Evolutionary conservation across 1,140 invertebrate species (phyloP).

Genomic region (Drosophila nigromelanica): DNA sequence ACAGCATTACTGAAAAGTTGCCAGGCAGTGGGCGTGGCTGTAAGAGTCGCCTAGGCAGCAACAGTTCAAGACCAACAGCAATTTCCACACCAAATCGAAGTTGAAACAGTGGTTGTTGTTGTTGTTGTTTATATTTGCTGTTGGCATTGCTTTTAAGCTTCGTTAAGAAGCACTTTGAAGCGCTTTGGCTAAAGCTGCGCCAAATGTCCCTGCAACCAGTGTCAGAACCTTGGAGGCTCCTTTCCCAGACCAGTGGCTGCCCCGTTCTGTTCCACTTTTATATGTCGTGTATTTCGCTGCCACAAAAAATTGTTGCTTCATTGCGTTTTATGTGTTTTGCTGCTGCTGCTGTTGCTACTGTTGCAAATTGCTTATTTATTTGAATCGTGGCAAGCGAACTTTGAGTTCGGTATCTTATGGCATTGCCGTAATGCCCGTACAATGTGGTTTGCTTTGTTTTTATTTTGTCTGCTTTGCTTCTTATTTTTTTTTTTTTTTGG

Average conservation of each 20-base stretch:
- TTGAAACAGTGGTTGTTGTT: slow-evolving; percentile 31
- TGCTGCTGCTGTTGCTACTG: slow-evolving; percentile 43
- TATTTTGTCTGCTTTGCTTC: neutral
- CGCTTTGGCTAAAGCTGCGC: slow-evolving; percentile 66
- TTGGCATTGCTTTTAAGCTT: slow-evolving; percentile 75
- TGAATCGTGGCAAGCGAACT: slow-evolving; percentile 35
- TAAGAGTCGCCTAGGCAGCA: slow-evolving; percentile 2
- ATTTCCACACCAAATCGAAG: slow-evolving; percentile 65
- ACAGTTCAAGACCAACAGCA: slow-evolving; percentile 29
- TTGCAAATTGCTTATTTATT: slow-evolving; percentile 74
- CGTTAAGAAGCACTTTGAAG: slow-evolving; percentile 72
- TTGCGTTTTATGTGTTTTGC: slow-evolving; percentile 56
- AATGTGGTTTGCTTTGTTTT: neutral
- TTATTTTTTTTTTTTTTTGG: neutral
- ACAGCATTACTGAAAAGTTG: slow-evolving; percentile 42
- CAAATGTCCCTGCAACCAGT: slow-evolving; percentile 46
- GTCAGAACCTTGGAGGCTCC: neutral
- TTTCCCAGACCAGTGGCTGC: neutral
- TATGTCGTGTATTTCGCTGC: slow-evolving; percentile 5
- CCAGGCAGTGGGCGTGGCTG: slow-evolving; percentile 21
- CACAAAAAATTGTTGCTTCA: slow-evolving; percentile 64
- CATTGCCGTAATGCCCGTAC: slow-evolving; percentile 45
- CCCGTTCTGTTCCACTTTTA: slow-evolving; percentile 5
- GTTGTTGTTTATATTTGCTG: slow-evolving; percentile 26
- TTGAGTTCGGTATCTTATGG: slow-evolving; percentile 46